Percentiles rank a stretch among this genome's conserved stretches.
Conservation (phyloP, 2,888 invertebrate genomes). For the Drosophila yooni region DNA sequence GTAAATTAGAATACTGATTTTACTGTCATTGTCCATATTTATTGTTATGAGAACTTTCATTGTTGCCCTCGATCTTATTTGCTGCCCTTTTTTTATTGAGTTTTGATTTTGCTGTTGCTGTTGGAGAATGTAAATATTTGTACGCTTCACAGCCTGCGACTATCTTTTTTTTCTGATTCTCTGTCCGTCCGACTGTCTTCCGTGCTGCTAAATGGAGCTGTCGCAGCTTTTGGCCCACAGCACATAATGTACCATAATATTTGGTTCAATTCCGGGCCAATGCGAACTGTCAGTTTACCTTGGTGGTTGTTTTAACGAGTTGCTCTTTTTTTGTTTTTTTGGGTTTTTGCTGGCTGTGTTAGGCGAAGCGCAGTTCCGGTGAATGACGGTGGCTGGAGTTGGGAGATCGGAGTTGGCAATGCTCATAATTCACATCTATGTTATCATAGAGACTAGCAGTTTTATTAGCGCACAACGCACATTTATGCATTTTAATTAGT, state of each 20-base stretch:
- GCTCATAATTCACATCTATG: conserved; percentile 62
- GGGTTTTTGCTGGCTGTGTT: conserved; percentile 23
- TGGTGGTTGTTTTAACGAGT: conserved; percentile 39
- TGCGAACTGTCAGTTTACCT: conserved; percentile 22
- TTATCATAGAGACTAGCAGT: conserved; percentile 34
- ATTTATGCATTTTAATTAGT: conserved; percentile 73
- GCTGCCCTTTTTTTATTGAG: conserved; percentile 30
- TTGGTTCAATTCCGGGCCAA: conserved; percentile 59
- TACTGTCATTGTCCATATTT: background rate
- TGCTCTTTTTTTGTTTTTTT: background rate
- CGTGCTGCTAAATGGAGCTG: conserved; percentile 52
- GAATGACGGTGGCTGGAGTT: conserved; percentile 15
- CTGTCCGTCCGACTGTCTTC: background rate
- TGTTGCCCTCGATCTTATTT: conserved; percentile 43
- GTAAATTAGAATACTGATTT: background rate
- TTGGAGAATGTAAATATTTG: conserved; percentile 57
- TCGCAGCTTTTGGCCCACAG: conserved; percentile 39
- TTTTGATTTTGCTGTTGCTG: conserved; percentile 48
- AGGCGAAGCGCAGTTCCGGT: conserved; percentile 76
- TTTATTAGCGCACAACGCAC: conserved; percentile 8
- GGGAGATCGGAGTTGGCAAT: conserved; percentile 38
- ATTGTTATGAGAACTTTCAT: conserved; percentile 1
- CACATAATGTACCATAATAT: conserved; percentile 76
- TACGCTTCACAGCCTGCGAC: conserved; percentile 48
- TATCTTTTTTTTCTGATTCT: background rate